Conservation (phyloP, 2,888 invertebrate species). For the Drosophila borealis region DNA sequence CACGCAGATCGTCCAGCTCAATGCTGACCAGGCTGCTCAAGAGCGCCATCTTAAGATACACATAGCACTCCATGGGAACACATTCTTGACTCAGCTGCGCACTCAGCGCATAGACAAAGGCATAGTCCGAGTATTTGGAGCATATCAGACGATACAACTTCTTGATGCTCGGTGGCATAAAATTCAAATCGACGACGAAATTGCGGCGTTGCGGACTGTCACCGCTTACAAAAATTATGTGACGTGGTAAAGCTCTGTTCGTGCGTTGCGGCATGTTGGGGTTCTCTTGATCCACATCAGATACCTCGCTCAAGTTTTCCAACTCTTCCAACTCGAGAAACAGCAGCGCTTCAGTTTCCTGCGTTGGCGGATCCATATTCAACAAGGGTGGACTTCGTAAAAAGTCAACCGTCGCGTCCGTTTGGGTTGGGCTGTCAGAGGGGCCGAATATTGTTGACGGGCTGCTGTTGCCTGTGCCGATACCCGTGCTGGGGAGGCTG, state of each 20-base stretch:
- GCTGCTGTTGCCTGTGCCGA: conserved; percentile 35
- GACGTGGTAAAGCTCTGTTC: background rate
- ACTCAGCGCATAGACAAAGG: conserved; percentile 84
- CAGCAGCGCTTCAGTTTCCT: background rate
- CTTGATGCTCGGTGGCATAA: conserved; percentile 61
- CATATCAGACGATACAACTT: conserved; percentile 75
- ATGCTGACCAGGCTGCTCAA: conserved; percentile 85
- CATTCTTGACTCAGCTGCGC: conserved; percentile 83
- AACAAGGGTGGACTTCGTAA: conserved; percentile 21
- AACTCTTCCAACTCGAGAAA: conserved; percentile 8
- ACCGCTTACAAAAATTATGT: conserved; percentile 29
- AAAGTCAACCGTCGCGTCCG: background rate
- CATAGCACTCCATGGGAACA: conserved; percentile 84
- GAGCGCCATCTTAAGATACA: conserved; percentile 84
- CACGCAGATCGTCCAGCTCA: conserved; percentile 70
- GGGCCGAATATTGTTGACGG: background rate
- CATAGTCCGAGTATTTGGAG: conserved; percentile 82
- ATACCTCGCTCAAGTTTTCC: background rate
- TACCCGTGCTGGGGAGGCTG: conserved; percentile 48
- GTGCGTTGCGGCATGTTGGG: conserved; percentile 1
- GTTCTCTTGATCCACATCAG: background rate
- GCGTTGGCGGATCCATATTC: conserved; percentile 39
- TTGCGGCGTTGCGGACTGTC: background rate
- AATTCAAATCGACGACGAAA: conserved; percentile 45
- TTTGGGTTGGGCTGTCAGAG: background rate